Evolutionary conservation across 2,888 invertebrate genomes (phyloP).

Genomic region (Tricholauxania praeusta): DNA sequence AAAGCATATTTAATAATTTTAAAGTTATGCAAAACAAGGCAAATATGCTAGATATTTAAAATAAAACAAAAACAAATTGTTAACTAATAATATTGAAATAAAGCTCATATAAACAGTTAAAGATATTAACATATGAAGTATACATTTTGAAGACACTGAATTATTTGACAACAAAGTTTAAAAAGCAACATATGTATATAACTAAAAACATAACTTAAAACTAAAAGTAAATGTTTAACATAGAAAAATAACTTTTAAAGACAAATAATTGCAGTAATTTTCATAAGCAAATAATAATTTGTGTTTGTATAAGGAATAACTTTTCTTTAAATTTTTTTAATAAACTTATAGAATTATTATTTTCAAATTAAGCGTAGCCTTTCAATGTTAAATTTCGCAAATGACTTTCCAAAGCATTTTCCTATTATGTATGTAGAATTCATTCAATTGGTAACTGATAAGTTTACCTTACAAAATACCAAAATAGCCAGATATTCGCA

Average conservation of each 20-base stretch:
- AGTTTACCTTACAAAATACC: no score
- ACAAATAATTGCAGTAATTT: not conserved
- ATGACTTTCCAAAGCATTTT: no score
- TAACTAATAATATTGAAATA: no score
- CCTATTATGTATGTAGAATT: no score
- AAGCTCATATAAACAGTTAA: not conserved
- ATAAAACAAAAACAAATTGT: no score
- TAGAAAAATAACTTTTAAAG: not conserved
- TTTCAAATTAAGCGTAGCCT: no score
- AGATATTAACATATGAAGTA: not conserved
- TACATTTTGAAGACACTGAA: conserved; percentile 2
- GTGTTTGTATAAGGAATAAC: not conserved
- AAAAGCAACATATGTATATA: not conserved
- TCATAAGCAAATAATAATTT: not conserved
- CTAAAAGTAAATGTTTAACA: not conserved
- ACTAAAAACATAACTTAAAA: not conserved
- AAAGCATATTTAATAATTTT: not conserved
- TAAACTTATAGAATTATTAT: no score
- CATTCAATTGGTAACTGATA: no score
- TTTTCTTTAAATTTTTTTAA: not conserved
- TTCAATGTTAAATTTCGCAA: no score
- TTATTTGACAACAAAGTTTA: conserved; percentile 5
- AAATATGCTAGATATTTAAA: not conserved
- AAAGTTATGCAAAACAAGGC: not conserved
- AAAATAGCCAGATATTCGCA: no score